A percentile compares a stretch with the other conserved stretches of the same genome.
phyloP scores from a whole-genome alignment of 2,113 vertebrate species.

The Pampusana beccarii region DNA sequence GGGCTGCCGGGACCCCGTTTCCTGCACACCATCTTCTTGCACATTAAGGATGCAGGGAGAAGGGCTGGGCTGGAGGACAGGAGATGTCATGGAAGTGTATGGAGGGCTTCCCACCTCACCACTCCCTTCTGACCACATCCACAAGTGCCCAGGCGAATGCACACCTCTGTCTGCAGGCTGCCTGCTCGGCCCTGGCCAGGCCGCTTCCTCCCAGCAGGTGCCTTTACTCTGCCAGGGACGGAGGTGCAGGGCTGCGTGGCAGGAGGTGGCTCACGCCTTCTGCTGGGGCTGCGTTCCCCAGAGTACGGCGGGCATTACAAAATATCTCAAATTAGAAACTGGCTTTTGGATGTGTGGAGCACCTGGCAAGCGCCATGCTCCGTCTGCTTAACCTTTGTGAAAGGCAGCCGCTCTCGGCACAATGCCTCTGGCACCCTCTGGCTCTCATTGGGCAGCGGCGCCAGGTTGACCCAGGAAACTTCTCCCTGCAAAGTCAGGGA shows the following conservation, averaged over 20 bases:
- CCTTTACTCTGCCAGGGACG: neutral
- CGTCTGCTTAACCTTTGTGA: constrained; percentile 19
- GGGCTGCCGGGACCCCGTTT: neutral
- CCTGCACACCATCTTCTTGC: neutral
- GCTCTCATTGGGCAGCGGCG: neutral
- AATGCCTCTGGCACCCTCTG: neutral
- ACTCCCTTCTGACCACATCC: neutral
- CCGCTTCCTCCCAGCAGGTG: neutral
- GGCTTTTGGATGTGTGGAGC: neutral
- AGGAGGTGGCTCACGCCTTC: neutral
- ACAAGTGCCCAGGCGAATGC: neutral
- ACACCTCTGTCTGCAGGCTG: neutral
- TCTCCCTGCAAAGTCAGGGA: neutral
- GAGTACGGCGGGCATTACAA: neutral
- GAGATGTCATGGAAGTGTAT: neutral
- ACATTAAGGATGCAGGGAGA: neutral
- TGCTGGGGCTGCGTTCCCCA: neutral
- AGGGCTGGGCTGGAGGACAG: neutral
- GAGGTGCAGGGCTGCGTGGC: neutral
- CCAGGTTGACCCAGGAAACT: neutral
- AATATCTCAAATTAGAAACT: constrained; percentile 38
- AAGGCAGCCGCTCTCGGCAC: neutral
- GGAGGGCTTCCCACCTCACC: neutral
- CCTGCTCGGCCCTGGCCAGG: neutral
- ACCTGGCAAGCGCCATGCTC: neutral